phyloP scores from a whole-genome alignment of 2,888 invertebrate genomes.

The Caenorhabditis sulstoni region DNA sequence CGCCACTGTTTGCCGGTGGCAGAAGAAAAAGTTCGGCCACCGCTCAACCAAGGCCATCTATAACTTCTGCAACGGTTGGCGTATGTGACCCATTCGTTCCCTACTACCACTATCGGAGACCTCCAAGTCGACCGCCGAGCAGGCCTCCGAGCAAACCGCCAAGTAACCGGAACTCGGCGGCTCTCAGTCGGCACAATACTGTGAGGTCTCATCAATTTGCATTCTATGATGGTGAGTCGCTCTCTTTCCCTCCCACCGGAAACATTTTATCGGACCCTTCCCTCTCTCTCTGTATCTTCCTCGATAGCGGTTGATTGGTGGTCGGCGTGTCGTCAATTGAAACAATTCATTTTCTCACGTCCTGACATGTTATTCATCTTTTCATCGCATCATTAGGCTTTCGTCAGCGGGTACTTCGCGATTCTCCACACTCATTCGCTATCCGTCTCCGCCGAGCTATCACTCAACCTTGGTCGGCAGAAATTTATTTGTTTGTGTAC shows the following conservation, averaged over 20 bases:
- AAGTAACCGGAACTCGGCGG: conserved; percentile 60
- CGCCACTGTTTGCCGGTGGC: conserved; percentile 35
- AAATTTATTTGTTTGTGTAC: conserved; percentile 54
- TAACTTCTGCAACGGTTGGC: conserved; percentile 45
- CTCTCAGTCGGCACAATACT: conserved; percentile 67
- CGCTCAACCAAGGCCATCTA: conserved; percentile 51
- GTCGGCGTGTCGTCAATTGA: conserved; percentile 19
- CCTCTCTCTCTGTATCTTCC: neutral
- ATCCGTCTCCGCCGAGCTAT: conserved; percentile 36
- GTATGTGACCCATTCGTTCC: conserved; percentile 55
- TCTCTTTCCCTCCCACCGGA: neutral
- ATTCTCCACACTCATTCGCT: conserved; percentile 6
- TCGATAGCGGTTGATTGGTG: conserved; percentile 25
- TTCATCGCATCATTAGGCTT: conserved; percentile 41
- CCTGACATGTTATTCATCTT: conserved; percentile 55
- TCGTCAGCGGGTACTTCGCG: neutral
- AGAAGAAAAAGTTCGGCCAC: conserved; percentile 48
- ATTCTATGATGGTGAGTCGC: conserved; percentile 49
- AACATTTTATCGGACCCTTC: conserved; percentile 7
- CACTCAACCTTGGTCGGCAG: conserved; percentile 47
- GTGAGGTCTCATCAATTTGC: conserved; percentile 60
- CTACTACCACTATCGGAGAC: conserved; percentile 63
- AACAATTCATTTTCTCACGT: conserved; percentile 52
- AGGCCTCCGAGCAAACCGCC: conserved; percentile 66
- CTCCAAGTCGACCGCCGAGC: conserved; percentile 69